A percentile compares a stretch with the other conserved stretches of the same genome.
These are phyloP conservation scores for Ahaetulla prasina DNA, from an alignment of 2,113 vertebrate genomes.

Conservation along the genomic window DNA sequence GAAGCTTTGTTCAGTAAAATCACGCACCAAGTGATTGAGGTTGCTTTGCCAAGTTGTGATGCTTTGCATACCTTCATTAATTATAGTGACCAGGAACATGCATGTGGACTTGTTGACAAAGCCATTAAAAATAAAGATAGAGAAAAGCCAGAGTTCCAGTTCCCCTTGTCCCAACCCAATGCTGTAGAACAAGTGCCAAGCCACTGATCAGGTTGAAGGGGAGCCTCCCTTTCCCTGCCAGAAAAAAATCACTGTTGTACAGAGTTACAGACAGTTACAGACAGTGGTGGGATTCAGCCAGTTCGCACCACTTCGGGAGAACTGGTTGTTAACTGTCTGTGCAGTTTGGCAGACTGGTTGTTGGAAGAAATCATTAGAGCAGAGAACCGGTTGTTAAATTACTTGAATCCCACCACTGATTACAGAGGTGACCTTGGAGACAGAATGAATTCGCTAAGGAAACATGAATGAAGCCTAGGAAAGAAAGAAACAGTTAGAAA, in stretches of 20 bases:
- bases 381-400: no score
- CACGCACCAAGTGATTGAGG: neutral
- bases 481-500: neutral
- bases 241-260: neutral
- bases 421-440: neutral
- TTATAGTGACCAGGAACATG: neutral
- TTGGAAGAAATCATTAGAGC: no score
- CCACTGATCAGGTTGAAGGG: neutral
- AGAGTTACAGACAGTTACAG: neutral
- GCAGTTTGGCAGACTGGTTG: no score
- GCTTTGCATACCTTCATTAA: neutral
- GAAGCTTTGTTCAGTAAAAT: neutral
- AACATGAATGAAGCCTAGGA: neutral
- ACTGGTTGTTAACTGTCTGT: no score
- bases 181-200: neutral
- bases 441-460: neutral
- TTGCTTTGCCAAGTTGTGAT: neutral
- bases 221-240: neutral
- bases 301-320: no score
- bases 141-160: neutral
- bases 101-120: neutral
- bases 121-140: neutral
- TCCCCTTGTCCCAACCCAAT: neutral
- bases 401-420: no score
- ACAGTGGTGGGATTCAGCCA: no score